Percentiles rank a stretch among this genome's conserved stretches.
These are phyloP conservation scores for Mormyrops attenuatus DNA, from an alignment of 2,797 vertebrate genomes.

Conservation along the genomic window DNA sequence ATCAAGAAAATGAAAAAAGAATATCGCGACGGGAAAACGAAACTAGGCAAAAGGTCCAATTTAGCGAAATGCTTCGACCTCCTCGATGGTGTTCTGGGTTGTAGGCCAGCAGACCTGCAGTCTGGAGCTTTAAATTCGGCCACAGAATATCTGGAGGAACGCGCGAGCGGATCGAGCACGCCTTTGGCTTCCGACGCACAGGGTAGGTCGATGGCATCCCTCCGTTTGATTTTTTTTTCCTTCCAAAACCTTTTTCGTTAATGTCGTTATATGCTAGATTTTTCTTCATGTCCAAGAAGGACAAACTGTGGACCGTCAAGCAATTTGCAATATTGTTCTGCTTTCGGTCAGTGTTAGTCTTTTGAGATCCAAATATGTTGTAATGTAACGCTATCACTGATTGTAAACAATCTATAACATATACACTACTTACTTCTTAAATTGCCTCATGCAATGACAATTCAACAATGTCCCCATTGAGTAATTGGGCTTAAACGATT, in stretches of 20 bases:
- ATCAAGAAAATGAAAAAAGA: constrained; percentile 3
- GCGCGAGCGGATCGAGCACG: background rate
- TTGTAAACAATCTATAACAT: background rate
- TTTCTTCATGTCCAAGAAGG: background rate
- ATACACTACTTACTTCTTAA: background rate
- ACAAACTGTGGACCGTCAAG: background rate
- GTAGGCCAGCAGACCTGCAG: background rate
- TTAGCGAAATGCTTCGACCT: background rate
- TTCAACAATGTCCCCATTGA: background rate
- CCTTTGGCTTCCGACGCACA: background rate
- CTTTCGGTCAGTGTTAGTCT: background rate
- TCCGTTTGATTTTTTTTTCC: background rate
- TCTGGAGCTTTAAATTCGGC: background rate
- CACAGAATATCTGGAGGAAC: background rate
- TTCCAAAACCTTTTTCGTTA: background rate
- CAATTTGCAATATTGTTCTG: background rate
- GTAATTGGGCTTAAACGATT: background rate
- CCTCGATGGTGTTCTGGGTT: background rate
- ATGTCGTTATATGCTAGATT: background rate
- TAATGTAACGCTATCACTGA: background rate
- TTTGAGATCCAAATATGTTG: background rate
- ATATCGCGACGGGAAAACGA: background rate
- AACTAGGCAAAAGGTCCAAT: background rate
- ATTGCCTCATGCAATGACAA: background rate
- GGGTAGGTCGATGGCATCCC: background rate